A percentile compares a stretch with the other conserved stretches of the same genome.
phyloP scores from a whole-genome alignment of 2,888 invertebrate genomes.

The Habroteleia sp. region DNA sequence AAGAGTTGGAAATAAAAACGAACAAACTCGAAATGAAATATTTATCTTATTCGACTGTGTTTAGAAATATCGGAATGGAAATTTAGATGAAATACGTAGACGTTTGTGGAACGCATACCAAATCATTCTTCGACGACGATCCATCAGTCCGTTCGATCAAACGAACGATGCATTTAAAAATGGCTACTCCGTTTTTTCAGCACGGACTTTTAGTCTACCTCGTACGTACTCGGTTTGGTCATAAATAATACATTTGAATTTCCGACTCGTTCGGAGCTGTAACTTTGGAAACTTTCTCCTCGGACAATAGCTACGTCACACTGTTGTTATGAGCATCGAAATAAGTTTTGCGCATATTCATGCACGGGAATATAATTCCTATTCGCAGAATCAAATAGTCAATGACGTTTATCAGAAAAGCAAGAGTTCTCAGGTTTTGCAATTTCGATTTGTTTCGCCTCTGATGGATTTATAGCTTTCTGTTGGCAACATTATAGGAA shows the following conservation, averaged over 20 bases:
- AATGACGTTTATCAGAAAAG: background rate
- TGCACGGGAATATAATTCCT: slow-evolving; percentile 28
- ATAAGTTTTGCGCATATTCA: slow-evolving; percentile 48
- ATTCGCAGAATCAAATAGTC: slow-evolving; percentile 25
- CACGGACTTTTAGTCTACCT: slow-evolving; percentile 37
- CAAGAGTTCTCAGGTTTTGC: slow-evolving; percentile 6
- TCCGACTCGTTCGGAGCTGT: slow-evolving; percentile 31
- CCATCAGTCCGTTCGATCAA: slow-evolving; percentile 42
- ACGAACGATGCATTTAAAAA: slow-evolving; percentile 40
- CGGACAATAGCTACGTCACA: slow-evolving; percentile 50
- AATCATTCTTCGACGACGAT: slow-evolving; percentile 31
- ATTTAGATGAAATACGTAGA: slow-evolving; percentile 31
- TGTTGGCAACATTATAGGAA: slow-evolving; percentile 13
- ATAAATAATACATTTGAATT: slow-evolving; percentile 59
- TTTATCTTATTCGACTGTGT: slow-evolving; percentile 10
- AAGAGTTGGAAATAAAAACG: no score
- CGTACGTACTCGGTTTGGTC: slow-evolving; percentile 32
- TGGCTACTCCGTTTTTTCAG: slow-evolving; percentile 29
- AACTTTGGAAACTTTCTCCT: slow-evolving; percentile 56
- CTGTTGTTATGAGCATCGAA: slow-evolving; percentile 47
- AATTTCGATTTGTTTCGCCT: slow-evolving; percentile 13
- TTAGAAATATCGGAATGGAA: slow-evolving; percentile 37
- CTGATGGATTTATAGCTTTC: slow-evolving; percentile 21
- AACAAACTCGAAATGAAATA: slow-evolving; percentile 16
- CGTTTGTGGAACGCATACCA: slow-evolving; percentile 31